Evolutionary conservation across 1,140 invertebrate species (phyloP).

Genomic region (Agrypnia vestita): DNA sequence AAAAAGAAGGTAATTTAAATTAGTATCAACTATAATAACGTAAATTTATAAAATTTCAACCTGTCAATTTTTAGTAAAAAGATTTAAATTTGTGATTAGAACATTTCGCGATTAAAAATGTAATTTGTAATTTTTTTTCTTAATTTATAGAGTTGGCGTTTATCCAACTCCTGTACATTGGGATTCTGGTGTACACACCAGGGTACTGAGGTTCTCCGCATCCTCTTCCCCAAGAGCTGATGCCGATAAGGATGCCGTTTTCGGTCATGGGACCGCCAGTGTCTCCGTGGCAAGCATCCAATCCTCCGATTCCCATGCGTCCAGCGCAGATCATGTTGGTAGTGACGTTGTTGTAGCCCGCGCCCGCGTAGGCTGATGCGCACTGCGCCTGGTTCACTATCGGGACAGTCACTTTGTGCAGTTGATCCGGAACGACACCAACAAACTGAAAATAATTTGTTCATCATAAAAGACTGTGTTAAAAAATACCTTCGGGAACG

Average conservation of each 20-base stretch:
- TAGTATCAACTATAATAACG: too few relatives aligned
- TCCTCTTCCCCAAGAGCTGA: constrained; percentile 82
- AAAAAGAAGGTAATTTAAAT: too few relatives aligned
- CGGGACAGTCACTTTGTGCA: neutral
- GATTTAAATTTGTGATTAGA: too few relatives aligned
- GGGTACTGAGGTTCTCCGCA: constrained; percentile 81
- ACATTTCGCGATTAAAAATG: too few relatives aligned
- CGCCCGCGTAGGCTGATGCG: constrained; percentile 60
- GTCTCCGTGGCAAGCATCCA: constrained; percentile 79
- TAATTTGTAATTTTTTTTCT: too few relatives aligned
- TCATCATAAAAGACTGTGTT: too few relatives aligned
- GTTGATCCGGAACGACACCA: neutral
- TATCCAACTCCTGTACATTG: constrained; percentile 68
- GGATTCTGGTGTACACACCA: constrained; percentile 86
- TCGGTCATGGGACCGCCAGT: constrained; percentile 78
- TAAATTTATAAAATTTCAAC: too few relatives aligned
- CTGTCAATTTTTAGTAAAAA: too few relatives aligned
- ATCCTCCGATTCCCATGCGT: constrained; percentile 54
- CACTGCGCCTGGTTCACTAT: constrained; percentile 61
- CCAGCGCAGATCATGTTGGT: constrained; percentile 72
- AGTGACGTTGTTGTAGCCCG: constrained; percentile 67
- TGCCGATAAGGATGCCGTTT: constrained; percentile 73
- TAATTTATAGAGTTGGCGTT: neutral
- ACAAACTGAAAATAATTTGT: neutral
- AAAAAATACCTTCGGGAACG: too few relatives aligned